Conservation (phyloP, 2,888 invertebrate genomes). For the Pherbina coryleti region DNA sequence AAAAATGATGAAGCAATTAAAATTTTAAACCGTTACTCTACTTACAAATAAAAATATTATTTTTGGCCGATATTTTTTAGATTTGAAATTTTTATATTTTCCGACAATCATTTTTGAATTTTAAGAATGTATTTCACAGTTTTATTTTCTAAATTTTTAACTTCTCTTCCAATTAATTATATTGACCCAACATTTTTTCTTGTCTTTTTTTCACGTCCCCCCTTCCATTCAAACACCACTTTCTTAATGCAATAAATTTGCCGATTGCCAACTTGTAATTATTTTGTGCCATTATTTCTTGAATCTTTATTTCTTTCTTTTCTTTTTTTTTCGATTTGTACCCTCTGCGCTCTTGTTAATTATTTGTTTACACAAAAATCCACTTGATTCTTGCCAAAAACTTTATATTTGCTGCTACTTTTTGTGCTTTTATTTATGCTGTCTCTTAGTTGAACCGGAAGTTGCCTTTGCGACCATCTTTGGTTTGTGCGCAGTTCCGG, state of each 20-base stretch:
- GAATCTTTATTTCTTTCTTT: not conserved
- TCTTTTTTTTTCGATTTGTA: not conserved
- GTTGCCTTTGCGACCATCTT: conserved; percentile 34
- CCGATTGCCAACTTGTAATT: conserved; percentile 19
- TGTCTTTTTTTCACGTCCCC: not conserved
- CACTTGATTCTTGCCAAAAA: conserved; percentile 35
- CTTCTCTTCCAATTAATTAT: no score
- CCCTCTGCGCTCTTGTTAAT: conserved; percentile 36
- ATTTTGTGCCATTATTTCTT: conserved; percentile 6
- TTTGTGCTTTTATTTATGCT: not conserved
- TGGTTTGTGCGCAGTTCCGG: conserved; percentile 47
- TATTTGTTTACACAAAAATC: conserved; percentile 42
- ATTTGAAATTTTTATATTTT: no score
- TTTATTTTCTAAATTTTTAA: no score
- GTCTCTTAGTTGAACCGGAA: conserved; percentile 29
- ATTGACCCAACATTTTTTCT: not conserved
- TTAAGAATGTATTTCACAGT: no score
- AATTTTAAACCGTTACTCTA: no score
- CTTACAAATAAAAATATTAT: no score
- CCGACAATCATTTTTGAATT: no score
- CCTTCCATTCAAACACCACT: not conserved
- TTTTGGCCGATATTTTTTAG: no score
- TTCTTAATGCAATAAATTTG: conserved; percentile 11
- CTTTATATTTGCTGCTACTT: not conserved
- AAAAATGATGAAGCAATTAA: no score